Percentiles rank a stretch among this genome's conserved stretches.
These are phyloP conservation scores for Mormyrus iriodes DNA, from an alignment of 2,113 vertebrate species.

Conservation along the genomic window DNA sequence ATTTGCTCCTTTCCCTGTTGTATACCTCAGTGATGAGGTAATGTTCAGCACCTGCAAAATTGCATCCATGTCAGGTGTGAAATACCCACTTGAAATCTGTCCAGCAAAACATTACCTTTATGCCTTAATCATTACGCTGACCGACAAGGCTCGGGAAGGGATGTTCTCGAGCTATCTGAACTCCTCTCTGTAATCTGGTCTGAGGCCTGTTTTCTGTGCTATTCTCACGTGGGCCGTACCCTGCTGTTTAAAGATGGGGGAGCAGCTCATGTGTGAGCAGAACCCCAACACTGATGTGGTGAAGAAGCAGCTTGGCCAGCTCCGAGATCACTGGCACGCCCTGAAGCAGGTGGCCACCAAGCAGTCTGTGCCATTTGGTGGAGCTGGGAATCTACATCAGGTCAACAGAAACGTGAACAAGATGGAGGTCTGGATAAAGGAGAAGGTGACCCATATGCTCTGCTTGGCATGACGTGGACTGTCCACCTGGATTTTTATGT, in stretches of 20 bases:
- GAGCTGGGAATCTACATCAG: conserved; percentile 65
- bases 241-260: conserved; percentile 60
- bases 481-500: background rate
- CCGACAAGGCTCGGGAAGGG: background rate
- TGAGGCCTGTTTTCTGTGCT: background rate
- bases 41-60: background rate
- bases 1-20: background rate
- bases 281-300: conserved; percentile 57
- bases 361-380: conserved; percentile 61
- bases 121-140: background rate
- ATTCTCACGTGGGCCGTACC: background rate
- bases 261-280: conserved; percentile 61
- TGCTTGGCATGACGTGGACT: conserved; percentile 37
- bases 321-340: conserved; percentile 69
- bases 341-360: conserved; percentile 62
- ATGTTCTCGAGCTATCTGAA: background rate
- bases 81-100: background rate
- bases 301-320: conserved; percentile 63
- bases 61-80: background rate
- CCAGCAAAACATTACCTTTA: background rate
- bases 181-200: background rate
- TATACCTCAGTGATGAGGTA: background rate
- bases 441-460: conserved; percentile 49
- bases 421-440: conserved; percentile 74
- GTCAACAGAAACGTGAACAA: conserved; percentile 72